A percentile compares a stretch with the other conserved stretches of the same genome.
Conservation (phyloP, 2,888 invertebrate species). For the Ennomos quercinarius region DNA sequence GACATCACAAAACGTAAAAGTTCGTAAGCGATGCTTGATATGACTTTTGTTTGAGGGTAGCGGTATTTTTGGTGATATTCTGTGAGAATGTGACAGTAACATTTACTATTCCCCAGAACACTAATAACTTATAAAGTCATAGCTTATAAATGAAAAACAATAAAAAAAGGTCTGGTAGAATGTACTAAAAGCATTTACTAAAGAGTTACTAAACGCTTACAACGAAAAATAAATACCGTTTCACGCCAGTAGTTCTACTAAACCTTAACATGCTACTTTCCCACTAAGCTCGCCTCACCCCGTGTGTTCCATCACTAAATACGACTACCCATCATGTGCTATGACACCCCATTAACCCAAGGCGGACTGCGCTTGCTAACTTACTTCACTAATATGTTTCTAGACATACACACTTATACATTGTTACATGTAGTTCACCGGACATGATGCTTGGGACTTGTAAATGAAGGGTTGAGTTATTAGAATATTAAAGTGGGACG, state of each 20-base stretch:
- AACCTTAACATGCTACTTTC: background rate
- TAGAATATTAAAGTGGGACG: constrained; percentile 39
- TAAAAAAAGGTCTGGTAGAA: too few species aligned
- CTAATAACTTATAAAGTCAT: too few species aligned
- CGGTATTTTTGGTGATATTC: too few species aligned
- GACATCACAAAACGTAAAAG: too few species aligned
- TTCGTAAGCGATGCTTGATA: too few species aligned
- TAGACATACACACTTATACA: constrained; percentile 48
- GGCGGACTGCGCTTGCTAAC: constrained; percentile 67
- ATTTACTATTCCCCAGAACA: too few species aligned
- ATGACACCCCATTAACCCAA: constrained; percentile 82
- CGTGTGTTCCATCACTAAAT: constrained; percentile 33
- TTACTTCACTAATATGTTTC: constrained; percentile 72
- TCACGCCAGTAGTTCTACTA: background rate
- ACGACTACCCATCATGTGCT: constrained; percentile 74
- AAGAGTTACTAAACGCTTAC: too few species aligned
- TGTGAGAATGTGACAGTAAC: too few species aligned
- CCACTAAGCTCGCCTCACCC: constrained; percentile 9
- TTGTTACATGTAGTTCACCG: constrained; percentile 33
- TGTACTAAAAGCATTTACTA: too few species aligned
- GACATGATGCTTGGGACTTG: constrained; percentile 52
- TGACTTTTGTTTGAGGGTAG: too few species aligned
- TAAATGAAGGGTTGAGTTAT: constrained; percentile 54
- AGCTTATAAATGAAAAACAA: too few species aligned
- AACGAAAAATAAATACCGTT: too few species aligned